These are phyloP conservation scores for Xiphophorus maculatus DNA, from an alignment of 2,113 vertebrate species.

Conservation along the genomic window DNA sequence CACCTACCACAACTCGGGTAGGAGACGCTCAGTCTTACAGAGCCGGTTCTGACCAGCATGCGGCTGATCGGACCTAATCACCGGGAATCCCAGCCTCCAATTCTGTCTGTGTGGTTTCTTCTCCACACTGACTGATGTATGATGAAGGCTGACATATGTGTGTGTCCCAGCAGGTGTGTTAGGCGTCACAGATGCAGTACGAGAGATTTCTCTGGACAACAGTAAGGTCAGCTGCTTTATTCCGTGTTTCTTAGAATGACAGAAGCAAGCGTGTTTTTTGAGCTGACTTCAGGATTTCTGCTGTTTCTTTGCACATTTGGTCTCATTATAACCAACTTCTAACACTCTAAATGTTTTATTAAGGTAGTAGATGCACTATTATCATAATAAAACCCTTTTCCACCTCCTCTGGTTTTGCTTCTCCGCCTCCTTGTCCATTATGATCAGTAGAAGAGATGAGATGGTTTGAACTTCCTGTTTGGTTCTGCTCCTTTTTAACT, in stretches of 20 bases:
- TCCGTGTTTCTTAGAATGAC: neutral
- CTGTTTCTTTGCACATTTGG: too few relatives aligned
- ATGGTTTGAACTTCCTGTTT: too few relatives aligned
- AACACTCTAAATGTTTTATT: neutral
- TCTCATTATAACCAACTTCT: neutral
- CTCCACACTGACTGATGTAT: neutral
- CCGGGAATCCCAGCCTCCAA: neutral
- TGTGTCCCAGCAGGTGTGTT: constrained; percentile 77
- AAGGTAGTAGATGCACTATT: too few relatives aligned
- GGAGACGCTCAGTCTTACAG: neutral
- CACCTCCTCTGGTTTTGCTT: too few relatives aligned
- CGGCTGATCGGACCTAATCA: too few relatives aligned
- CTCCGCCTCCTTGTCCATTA: too few relatives aligned
- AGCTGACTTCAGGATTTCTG: too few relatives aligned
- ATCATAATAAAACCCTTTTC: too few relatives aligned
- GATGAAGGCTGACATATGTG: neutral
- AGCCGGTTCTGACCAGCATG: neutral
- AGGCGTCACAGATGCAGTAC: constrained; percentile 87
- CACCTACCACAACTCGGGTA: constrained; percentile 96
- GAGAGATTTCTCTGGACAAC: constrained; percentile 93
- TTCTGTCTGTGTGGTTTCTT: neutral
- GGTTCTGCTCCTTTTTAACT: too few relatives aligned
- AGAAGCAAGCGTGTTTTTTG: too few relatives aligned
- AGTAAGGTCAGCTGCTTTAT: constrained; percentile 84
- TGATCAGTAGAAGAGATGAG: too few relatives aligned